phyloP scores from a whole-genome alignment of 2,888 invertebrate genomes.

The Diaprepes abbreviatus region DNA sequence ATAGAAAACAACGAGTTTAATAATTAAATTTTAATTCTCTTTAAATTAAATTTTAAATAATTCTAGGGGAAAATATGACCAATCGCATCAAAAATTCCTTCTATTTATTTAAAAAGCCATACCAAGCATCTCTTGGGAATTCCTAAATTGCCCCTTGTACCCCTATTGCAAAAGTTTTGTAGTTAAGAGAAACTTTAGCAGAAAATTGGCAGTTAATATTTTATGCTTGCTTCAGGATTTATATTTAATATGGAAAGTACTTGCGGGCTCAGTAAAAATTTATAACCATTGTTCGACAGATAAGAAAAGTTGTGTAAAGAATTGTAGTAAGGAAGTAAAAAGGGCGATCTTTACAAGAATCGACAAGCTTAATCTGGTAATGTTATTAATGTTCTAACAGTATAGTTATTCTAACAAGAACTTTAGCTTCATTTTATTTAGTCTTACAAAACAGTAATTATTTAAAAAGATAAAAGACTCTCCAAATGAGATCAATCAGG shows the following conservation, averaged over 20 bases:
- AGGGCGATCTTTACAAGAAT: not conserved
- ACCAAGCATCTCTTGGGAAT: slow-evolving; percentile 28
- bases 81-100: not conserved
- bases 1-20: not conserved
- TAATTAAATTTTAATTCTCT: not conserved
- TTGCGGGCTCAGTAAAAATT: slow-evolving; percentile 25
- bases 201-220: slow-evolving; percentile 48
- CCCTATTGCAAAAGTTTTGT: slow-evolving; percentile 43
- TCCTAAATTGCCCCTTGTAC: slow-evolving; percentile 37
- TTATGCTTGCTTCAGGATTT: slow-evolving; percentile 44
- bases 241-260: slow-evolving; percentile 46
- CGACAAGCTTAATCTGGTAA: too few species aligned
- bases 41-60: not conserved
- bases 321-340: not conserved
- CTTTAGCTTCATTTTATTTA: too few species aligned
- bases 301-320: slow-evolving; percentile 19
- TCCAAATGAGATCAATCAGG: too few species aligned
- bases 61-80: not conserved
- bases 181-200: slow-evolving; percentile 43
- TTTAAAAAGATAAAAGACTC: too few species aligned
- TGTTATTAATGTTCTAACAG: too few species aligned
- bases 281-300: slow-evolving; percentile 20
- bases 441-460: too few species aligned
- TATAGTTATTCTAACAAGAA: too few species aligned
- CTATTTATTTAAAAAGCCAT: slow-evolving; percentile 11